Evolutionary conservation across 2,797 vertebrate species (phyloP), one percentile per base, ranked within the genome.

Genomic region (Tapera naevia): DNA sequence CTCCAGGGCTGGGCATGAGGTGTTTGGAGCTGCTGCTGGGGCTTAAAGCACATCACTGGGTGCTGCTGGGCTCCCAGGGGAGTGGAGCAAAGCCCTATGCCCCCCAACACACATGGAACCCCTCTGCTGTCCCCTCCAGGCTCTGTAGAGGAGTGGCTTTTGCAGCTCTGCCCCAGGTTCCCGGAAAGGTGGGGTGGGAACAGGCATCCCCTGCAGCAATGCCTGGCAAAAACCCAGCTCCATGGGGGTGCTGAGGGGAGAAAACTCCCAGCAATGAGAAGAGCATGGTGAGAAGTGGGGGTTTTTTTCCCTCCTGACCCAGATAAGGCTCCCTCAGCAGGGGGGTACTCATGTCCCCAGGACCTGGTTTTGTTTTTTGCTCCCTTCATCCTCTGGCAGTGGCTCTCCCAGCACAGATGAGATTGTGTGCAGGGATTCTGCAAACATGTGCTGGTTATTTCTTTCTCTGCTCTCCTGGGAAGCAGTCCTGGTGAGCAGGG

Each of bases 91-190:
- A 83, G 50, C 69, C 28, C 23, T 2, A 1, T 22, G 32, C n/a
- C 32, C 43, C 69, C 56, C 39, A 10, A 2, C 7, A 3, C 7
- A 35, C 0, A 0, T 3, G 28, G 71, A 39, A 67, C 17, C 16
- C 30, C 1, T 0, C 3, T 3, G 1, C 50, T 23, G 71, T 45
- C 48, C 80, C 53, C 50, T 83, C 45, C 2, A 2, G 65, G 33
- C 39, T 7, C 14, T 8, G 6, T 3, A 2, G 1, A 4, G 8
- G 4, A 0, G 14, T 13, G 30, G 32, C 17, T 61, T 81, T 48
- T 35, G 30, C 13, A 43, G 37, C 61, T 64, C 56, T 80, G 50
- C 33, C 46, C 54, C 41, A 10, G 1, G 4, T 30, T 50, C 39
- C 25, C 41, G 62, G 41, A 32, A 84, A 71, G 15, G 2, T 5